Percentiles rank a stretch among this genome's conserved stretches.
Evolutionary conservation across 2,797 vertebrate genomes (phyloP).

Genomic region (Prionace glauca): DNA sequence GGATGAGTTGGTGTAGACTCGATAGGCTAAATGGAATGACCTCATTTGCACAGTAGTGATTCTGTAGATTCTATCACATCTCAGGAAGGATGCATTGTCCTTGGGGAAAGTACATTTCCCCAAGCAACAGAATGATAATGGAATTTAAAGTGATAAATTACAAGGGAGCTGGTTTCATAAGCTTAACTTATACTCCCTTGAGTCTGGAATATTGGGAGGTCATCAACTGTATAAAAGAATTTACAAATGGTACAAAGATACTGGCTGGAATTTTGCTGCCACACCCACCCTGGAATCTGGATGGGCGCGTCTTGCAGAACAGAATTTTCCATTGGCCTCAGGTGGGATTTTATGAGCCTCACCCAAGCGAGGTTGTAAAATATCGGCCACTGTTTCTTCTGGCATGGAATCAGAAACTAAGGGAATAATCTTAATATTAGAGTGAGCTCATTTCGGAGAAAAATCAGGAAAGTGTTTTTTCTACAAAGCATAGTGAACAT

Average conservation of each 20-base stretch:
- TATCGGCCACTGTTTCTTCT: not conserved
- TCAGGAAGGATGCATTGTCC: not conserved
- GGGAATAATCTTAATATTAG: not conserved
- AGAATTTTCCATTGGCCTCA: too few relatives aligned
- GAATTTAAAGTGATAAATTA: not conserved
- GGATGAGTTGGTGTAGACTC: too few relatives aligned
- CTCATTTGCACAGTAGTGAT: too few relatives aligned
- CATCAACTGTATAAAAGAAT: not conserved
- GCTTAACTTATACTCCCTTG: not conserved
- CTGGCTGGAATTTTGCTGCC: too few relatives aligned
- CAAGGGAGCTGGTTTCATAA: not conserved
- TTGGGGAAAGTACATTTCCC: not conserved
- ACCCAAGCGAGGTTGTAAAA: too few relatives aligned
- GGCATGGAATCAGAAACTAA: not conserved
- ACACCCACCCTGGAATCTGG: too few relatives aligned
- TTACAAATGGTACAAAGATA: not conserved
- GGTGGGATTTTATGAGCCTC: too few relatives aligned
- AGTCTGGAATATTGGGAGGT: not conserved
- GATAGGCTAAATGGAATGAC: too few relatives aligned
- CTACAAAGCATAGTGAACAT: not conserved
- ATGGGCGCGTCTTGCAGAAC: too few relatives aligned
- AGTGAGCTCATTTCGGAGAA: not conserved
- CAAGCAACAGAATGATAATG: not conserved
- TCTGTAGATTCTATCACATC: not conserved
- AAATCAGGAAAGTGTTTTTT: not conserved